These are phyloP conservation scores for Limnothrissa miodon DNA, from an alignment of 2,113 vertebrate genomes.

Conservation along the genomic window DNA sequence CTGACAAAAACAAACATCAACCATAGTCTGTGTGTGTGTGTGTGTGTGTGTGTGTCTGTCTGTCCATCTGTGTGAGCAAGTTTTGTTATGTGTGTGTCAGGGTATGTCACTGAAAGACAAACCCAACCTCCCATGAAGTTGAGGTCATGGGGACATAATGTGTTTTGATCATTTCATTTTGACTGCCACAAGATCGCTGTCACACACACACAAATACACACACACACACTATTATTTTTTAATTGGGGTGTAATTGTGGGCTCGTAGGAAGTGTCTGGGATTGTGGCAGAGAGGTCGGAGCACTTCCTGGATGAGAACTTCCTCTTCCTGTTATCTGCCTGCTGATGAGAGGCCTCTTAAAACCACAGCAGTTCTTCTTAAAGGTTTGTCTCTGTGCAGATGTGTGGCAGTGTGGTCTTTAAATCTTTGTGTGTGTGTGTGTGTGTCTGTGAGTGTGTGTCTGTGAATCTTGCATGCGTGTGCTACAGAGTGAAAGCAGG, in stretches of 20 bases:
- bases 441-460: too few species aligned
- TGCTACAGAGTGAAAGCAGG: neutral
- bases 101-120: too few species aligned
- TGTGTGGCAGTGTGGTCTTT: neutral
- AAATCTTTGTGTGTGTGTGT: neutral
- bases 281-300: neutral
- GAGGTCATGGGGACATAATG: neutral
- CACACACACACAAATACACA: too few species aligned
- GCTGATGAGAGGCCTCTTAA: neutral
- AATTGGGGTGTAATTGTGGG: neutral
- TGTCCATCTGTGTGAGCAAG: too few species aligned
- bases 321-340: neutral
- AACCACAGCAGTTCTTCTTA: neutral
- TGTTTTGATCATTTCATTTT: neutral
- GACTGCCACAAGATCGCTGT: too few species aligned
- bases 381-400: neutral
- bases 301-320: neutral
- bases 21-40: conserved; percentile 24
- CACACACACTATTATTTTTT: neutral
- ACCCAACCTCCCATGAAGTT: neutral
- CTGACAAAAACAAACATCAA: neutral
- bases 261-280: neutral
- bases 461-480: neutral
- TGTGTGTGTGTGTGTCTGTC: conserved; percentile 23
- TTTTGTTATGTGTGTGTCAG: conserved; percentile 15